Base-by-base conservation (phyloP, 2,113 vertebrate genomes). In the Polypterus bichir region DNA sequence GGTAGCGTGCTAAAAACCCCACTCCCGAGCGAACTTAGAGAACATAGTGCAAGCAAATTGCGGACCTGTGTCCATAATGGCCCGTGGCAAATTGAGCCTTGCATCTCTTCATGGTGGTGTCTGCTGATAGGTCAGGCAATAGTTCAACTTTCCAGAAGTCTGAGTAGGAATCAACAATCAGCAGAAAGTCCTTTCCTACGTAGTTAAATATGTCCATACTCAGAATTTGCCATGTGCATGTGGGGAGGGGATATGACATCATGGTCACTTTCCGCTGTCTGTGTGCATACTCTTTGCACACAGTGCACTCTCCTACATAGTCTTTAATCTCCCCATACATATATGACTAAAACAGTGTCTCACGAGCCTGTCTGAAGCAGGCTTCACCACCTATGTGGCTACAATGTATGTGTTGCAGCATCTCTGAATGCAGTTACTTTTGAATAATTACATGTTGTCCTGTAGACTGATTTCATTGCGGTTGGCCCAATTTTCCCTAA, bases 121-220 rank as follows among this genome's bases (percentile, higher is more conserved):
- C 27, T 27, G 27, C 2, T 27, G 27, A 27, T 27, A 27, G 2
- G 27, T 27, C 27, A 27, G 27, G 27, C 27, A 27, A 27, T 27
- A 27, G 27, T 27, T 70, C 66, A 64, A 68, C 62, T 73, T 74
- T 70, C 71, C 65, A 69, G 72, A 77, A 76, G 72, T 77, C 75
- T 59, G 56, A 68, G 48, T 69, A 54, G 27, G 68, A 71, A 68
- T 70, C 66, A 72, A 61, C 66, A 57, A 51, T 72, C 55, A 58
- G 52, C 49, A 53, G 47, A 27, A 64, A 67, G 56, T 71, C 70
- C 27, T 60, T 48, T 62, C 55, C 63, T 54, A 62, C 4, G 54
- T 63, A 57, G 60, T 8, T 69, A 67, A 76, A 73, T 58, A 74
- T 72, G 65, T 66, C 61, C 11, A 0, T 70, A 61, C 66, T 66